Evolutionary conservation across 2,888 invertebrate genomes (phyloP).

Genomic region (Geophilus truncorum): DNA sequence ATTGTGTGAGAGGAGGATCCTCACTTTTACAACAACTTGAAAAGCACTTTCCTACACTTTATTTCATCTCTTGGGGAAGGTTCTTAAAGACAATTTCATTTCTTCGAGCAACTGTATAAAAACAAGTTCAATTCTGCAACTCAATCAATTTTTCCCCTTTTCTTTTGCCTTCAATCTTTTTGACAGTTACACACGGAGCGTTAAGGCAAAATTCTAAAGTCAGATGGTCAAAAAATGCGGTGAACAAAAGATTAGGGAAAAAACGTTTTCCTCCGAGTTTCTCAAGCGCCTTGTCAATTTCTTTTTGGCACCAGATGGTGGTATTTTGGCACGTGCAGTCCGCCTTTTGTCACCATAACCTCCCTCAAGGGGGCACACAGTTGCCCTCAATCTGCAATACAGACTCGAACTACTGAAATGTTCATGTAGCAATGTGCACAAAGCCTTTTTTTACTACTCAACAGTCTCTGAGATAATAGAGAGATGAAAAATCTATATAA

Average conservation of each 20-base stretch:
- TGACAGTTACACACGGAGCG: neutral
- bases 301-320: neutral
- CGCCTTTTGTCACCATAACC: neutral
- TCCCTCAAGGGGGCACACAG: neutral
- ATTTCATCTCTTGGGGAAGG: neutral
- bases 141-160: neutral
- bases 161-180: neutral
- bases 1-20: no score
- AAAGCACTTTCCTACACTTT: neutral
- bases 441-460: neutral
- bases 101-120: neutral
- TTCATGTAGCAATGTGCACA: neutral
- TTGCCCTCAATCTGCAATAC: neutral
- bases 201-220: neutral
- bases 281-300: neutral
- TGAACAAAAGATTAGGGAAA: neutral
- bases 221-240: neutral
- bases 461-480: neutral
- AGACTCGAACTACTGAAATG: neutral
- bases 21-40: neutral
- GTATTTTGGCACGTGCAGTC: neutral
- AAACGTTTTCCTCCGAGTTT: neutral
- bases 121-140: neutral
- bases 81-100: neutral
- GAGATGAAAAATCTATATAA: neutral